Conservation (phyloP, 1,140 invertebrate genomes). For the Heliconius eleuchia region DNA sequence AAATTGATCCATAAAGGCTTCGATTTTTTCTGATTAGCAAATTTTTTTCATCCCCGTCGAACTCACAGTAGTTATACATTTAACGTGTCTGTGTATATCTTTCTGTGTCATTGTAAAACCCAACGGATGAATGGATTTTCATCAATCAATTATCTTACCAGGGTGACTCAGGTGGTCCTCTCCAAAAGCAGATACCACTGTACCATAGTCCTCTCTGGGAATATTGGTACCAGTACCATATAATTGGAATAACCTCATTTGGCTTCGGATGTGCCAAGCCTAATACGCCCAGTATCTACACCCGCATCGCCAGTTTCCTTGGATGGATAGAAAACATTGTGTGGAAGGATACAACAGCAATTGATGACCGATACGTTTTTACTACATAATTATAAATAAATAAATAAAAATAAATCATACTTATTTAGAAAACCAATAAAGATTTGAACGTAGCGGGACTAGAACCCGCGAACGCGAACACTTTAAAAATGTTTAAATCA, state of each 20-base stretch:
- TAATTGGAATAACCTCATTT: conserved; percentile 41
- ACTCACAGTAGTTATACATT: too few species aligned
- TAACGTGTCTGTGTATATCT: too few species aligned
- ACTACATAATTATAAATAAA: not conserved
- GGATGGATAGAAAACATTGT: conserved; percentile 36
- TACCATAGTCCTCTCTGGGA: not conserved
- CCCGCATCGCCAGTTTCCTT: conserved; percentile 33
- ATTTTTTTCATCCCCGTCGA: too few species aligned
- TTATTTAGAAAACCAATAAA: too few species aligned
- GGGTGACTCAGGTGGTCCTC: conserved; percentile 43
- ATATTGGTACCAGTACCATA: conserved; percentile 28
- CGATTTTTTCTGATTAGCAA: too few species aligned
- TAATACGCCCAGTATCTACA: conserved; percentile 33
- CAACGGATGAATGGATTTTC: too few species aligned
- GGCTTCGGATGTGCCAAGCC: conserved; percentile 33
- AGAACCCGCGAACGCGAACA: too few species aligned
- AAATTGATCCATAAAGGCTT: too few species aligned
- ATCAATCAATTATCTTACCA: not conserved
- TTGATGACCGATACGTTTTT: not conserved
- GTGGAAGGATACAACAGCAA: conserved; percentile 9
- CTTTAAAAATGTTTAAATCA: too few species aligned
- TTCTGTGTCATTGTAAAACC: too few species aligned
- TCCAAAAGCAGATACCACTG: conserved; percentile 22
- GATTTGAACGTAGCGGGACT: too few species aligned
- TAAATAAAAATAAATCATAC: too few species aligned